Percentiles rank a stretch among this genome's conserved stretches.
Evolutionary conservation across 2,113 vertebrate species (phyloP).

Genomic region (Prunella fulvescens): DNA sequence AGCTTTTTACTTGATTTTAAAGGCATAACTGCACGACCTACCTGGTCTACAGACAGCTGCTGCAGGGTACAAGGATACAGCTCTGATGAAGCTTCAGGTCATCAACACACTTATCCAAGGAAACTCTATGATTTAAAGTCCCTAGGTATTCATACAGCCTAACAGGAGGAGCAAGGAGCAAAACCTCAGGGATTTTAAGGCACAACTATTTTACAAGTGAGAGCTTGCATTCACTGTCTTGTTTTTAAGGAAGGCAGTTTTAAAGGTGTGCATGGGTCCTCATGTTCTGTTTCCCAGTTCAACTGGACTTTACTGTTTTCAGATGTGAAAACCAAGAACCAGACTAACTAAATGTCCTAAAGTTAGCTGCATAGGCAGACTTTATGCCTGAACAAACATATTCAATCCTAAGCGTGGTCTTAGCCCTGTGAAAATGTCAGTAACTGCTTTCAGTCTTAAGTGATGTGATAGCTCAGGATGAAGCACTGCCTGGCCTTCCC

Average conservation of each 20-base stretch:
- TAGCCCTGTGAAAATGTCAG: neutral
- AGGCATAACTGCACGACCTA: neutral
- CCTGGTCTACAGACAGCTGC: neutral
- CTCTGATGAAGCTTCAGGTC: neutral
- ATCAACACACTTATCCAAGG: neutral
- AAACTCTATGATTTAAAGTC: neutral
- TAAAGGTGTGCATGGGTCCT: neutral
- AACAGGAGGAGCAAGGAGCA: neutral
- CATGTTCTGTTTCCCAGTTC: neutral
- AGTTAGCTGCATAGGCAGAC: neutral
- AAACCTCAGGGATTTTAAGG: neutral
- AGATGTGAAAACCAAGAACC: neutral
- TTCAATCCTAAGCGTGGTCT: neutral
- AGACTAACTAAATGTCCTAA: neutral
- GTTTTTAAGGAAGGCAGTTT: neutral
- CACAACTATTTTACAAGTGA: neutral
- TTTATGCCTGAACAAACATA: neutral
- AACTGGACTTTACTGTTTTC: neutral
- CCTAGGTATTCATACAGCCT: neutral
- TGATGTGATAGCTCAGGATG: neutral
- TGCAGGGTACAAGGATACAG: neutral
- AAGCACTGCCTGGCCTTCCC: neutral
- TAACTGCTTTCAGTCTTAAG: neutral
- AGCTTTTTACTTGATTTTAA: neutral
- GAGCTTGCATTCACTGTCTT: neutral